Percentiles rank a stretch among this genome's conserved stretches.
Conservation (phyloP, 2,888 invertebrate species). For the Tiphia femorata region DNA sequence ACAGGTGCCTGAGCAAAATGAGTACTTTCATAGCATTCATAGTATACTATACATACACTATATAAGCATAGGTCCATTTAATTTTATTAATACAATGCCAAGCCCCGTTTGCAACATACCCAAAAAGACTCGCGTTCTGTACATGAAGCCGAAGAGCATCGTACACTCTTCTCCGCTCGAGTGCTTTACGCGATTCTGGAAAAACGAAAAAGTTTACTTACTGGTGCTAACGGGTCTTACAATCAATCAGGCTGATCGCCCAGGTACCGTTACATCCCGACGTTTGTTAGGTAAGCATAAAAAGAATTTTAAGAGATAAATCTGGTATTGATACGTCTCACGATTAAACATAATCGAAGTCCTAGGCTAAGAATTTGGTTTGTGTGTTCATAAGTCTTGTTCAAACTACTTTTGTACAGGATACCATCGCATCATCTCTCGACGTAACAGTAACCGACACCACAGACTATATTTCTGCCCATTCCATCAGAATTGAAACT, state of each 20-base stretch:
- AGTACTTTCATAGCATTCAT: conserved; percentile 53
- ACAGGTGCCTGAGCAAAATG: conserved; percentile 48
- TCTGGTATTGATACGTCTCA: conserved; percentile 29
- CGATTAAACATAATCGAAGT: conserved; percentile 40
- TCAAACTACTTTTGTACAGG: conserved; percentile 58
- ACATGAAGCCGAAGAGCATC: conserved; percentile 27
- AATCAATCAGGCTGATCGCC: conserved; percentile 46
- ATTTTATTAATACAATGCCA: conserved; percentile 45
- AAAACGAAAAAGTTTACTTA: conserved; percentile 28
- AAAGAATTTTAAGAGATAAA: conserved; percentile 26
- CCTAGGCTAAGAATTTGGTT: conserved; percentile 57
- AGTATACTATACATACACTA: conserved; percentile 46
- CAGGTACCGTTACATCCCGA: conserved; percentile 47
- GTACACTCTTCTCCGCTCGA: conserved; percentile 27
- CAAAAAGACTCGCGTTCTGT: conserved; percentile 37
- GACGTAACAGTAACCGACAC: conserved; percentile 46
- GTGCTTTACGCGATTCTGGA: conserved; percentile 34
- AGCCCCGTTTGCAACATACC: conserved; percentile 49
- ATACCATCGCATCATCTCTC: conserved; percentile 53
- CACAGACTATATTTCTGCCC: conserved; percentile 57
- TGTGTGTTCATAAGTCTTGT: conserved; percentile 54
- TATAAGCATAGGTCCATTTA: conserved; percentile 51
- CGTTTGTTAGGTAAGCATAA: conserved; percentile 46
- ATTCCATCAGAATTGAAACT: conserved; percentile 59
- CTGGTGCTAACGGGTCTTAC: conserved; percentile 53